phyloP scores from a whole-genome alignment of 1,140 invertebrate genomes.

The Lordiphosa mommai region DNA sequence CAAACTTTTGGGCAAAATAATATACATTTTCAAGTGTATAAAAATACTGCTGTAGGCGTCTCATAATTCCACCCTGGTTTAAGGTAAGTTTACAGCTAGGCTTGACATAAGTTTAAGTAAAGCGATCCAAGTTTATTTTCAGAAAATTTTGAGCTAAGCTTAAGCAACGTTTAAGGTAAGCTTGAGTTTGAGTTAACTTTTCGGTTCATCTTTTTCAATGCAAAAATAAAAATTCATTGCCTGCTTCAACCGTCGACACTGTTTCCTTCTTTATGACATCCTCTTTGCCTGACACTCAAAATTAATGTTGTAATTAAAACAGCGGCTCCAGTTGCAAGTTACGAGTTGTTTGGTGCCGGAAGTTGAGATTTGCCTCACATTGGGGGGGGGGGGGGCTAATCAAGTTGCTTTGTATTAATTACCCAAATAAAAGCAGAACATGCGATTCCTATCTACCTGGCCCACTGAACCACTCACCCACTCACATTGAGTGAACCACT shows the following conservation, averaged over 20 bases:
- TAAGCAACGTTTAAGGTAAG: too few species aligned
- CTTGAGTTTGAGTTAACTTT: too few species aligned
- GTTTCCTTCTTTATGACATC: slow-evolving; percentile 23
- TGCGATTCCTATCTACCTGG: slow-evolving; percentile 47
- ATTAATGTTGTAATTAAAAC: slow-evolving; percentile 59
- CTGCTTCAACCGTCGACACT: slow-evolving; percentile 9
- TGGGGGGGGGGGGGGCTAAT: slow-evolving; percentile 46
- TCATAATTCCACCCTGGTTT: too few species aligned
- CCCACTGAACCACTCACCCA: slow-evolving; percentile 5
- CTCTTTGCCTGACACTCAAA: slow-evolving; percentile 17
- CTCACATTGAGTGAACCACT: not conserved
- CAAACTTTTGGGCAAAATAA: too few species aligned
- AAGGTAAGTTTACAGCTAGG: too few species aligned
- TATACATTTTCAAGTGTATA: too few species aligned
- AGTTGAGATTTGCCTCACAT: slow-evolving; percentile 13
- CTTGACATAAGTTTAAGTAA: too few species aligned
- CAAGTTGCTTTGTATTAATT: slow-evolving; percentile 68
- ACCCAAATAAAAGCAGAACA: slow-evolving; percentile 52
- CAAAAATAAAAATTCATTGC: too few species aligned
- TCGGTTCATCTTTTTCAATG: too few species aligned
- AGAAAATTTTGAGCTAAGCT: too few species aligned
- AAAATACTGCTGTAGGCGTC: too few species aligned
- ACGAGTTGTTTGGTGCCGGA: slow-evolving; percentile 6
- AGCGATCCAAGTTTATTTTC: too few species aligned
- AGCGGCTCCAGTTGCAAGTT: slow-evolving; percentile 10